Base-by-base conservation (phyloP, 2,797 vertebrate species). In the Argentina silus region DNA sequence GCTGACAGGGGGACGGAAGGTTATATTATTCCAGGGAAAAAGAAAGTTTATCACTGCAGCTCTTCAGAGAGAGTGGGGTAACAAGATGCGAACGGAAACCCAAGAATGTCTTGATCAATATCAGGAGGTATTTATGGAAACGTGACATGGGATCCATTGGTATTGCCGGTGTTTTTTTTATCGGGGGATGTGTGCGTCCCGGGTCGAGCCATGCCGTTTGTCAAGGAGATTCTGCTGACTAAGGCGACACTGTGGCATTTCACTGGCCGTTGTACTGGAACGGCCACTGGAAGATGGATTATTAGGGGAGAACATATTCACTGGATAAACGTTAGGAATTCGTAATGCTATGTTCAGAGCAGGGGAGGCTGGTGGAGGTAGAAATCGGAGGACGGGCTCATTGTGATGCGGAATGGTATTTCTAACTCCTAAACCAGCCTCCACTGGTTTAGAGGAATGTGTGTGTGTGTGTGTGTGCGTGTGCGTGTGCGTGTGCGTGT, bases 31-130 rank as follows among this genome's bases (percentile, higher is more conserved):
- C 51, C 47, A 27, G 48, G 67, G 81, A 64, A 78, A 85, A 76
- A 83, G 82, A 74, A 76, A 21, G 64, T 61, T 79, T 82, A 78
- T 82, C 64, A 77, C 77, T 67, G 66, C 77, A 64, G 77, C 67
- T 62, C 73, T 21, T 69, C 69, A 42, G 45, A 15, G 23, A 43
- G 68, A 44, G 67, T 67, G 65, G 73, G 76, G 81, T 67, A 85
- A 86, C 78, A 78, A 81, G 82, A 69, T 72, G 74, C 77, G 80
- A 78, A 78, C 80, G 86, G 89, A 88, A 90, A 92, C 77, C 77
- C 21, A 78, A 91, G 76, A 82, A 77, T 15, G 72, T 81, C 83
- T 75, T 85, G 84, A 90, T 93, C 91, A 68, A 93, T 93, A 89
- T 3, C 8, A 67, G 69, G 15, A 68, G 75, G 68, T 91, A 91